Evolutionary conservation across 2,888 invertebrate species (phyloP), one percentile per base, ranked within the genome.

Genomic region (Panopea generosa): DNA sequence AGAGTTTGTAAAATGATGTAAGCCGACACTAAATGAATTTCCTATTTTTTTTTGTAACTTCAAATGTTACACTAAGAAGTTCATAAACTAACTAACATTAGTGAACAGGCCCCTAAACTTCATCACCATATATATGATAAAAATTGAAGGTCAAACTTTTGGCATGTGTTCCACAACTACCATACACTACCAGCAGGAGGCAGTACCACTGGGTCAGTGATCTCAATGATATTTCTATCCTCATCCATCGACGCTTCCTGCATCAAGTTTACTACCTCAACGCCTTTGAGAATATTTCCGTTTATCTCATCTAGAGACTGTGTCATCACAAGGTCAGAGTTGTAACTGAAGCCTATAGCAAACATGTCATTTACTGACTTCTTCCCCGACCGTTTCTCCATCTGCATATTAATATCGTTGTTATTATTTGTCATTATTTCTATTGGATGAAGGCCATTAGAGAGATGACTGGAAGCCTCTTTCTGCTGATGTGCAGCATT

Each of bases 281-380:
- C 56, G 40, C 29, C 53, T 20, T 67, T 62, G 14, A 33, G 9
- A 3, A 60, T 14, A 67, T 72, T 68, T 7, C 68, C 68, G 43
- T 67, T 67, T 16, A 76, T 27, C 18, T 70, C 27, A 16, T 62
- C 62, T 14, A 77, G 24, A 7, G 65, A 43, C 24, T 69, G 33
- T 43, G 66, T 65, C 38, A 74, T 29, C 7, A 72, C 20, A 6
- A 60, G 52, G 26, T 73, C 71, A 16, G 81, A 74, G 29, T 77
- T 71, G 45, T 77, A 74, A 49, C 81, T 81, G 56, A 81, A 77
- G 1, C 78, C 82, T 40, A 77, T 50, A 6, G 77, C 82, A 56
- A 72, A 50, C 11, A 38, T 62, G 43, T 78, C 76, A 57, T 40
- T 69, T 45, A 38, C 45, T 38, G 38, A 26, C 27, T 59, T 47